Evolutionary conservation across 2,888 invertebrate genomes (phyloP).

Genomic region (Cryptocephalus primarius): DNA sequence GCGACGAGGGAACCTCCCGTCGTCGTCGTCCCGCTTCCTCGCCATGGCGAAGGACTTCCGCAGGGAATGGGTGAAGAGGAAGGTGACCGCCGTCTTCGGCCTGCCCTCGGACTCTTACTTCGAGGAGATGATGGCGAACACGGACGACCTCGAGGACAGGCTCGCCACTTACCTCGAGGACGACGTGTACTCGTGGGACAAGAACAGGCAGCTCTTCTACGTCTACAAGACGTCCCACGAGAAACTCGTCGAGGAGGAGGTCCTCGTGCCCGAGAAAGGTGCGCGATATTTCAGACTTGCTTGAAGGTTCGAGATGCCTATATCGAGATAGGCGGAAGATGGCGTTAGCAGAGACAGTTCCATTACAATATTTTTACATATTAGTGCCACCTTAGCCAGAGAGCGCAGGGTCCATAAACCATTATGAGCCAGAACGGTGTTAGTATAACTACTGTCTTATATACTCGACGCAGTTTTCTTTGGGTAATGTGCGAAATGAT

Average conservation of each 20-base stretch:
- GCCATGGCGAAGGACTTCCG: constrained; percentile 40
- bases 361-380: too few species aligned
- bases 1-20: too few species aligned
- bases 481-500: too few species aligned
- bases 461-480: too few species aligned
- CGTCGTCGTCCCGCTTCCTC: too few species aligned
- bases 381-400: too few species aligned
- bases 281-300: too few species aligned
- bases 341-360: too few species aligned
- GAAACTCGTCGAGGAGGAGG: constrained; percentile 63
- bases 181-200: constrained; percentile 37
- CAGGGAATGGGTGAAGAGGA: constrained; percentile 58
- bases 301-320: too few species aligned
- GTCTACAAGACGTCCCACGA: constrained; percentile 61
- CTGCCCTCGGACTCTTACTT: constrained; percentile 45
- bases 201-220: constrained; percentile 49
- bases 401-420: not conserved
- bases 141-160: constrained; percentile 43
- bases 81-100: constrained; percentile 48
- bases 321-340: too few species aligned
- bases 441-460: too few species aligned
- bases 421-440: too few species aligned
- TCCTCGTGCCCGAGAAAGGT: constrained; percentile 64
- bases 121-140: constrained; percentile 45
- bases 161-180: constrained; percentile 45